Evolutionary conservation across 1,140 invertebrate species (phyloP).

Genomic region (Probaryconus sp.): DNA sequence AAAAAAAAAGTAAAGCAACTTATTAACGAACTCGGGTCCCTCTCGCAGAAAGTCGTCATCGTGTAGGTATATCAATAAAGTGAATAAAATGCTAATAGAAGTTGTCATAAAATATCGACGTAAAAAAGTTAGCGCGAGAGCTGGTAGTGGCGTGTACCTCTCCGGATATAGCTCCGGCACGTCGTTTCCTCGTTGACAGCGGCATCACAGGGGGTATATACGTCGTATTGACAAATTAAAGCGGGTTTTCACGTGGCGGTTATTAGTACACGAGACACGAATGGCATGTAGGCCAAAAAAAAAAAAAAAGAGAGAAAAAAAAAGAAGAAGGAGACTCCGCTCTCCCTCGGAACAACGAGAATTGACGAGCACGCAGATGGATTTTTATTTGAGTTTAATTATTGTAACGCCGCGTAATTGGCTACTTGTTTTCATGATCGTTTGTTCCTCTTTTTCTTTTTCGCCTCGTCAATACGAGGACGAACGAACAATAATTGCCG

Average conservation of each 20-base stretch:
- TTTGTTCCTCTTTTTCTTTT: constrained; percentile 15
- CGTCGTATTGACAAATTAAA: constrained; percentile 64
- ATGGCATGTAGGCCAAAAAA: constrained; percentile 47
- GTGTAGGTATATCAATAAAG: constrained; percentile 37
- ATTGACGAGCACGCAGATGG: constrained; percentile 48
- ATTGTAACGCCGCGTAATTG: constrained; percentile 63
- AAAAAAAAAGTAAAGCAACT: constrained; percentile 24
- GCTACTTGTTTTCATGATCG: constrained; percentile 54
- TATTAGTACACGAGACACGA: constrained; percentile 60
- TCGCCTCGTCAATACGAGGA: constrained; percentile 32
- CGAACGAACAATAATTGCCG: constrained; percentile 52
- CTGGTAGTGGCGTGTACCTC: constrained; percentile 5
- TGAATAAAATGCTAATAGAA: constrained; percentile 50
- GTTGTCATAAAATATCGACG: constrained; percentile 47
- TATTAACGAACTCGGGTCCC: constrained; percentile 18
- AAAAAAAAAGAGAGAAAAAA: constrained; percentile 21
- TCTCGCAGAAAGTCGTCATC: too few species aligned
- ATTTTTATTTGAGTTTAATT: constrained; percentile 67
- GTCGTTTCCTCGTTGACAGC: constrained; percentile 49
- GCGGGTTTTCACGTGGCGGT: constrained; percentile 60
- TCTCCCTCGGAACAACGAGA: constrained; percentile 13
- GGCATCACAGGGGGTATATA: constrained; percentile 41
- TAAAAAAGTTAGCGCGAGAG: constrained; percentile 49
- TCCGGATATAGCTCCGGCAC: constrained; percentile 22
- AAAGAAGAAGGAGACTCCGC: constrained; percentile 20